These are phyloP conservation scores for Micrasema longulum DNA, from an alignment of 1,140 invertebrate species.

Conservation along the genomic window DNA sequence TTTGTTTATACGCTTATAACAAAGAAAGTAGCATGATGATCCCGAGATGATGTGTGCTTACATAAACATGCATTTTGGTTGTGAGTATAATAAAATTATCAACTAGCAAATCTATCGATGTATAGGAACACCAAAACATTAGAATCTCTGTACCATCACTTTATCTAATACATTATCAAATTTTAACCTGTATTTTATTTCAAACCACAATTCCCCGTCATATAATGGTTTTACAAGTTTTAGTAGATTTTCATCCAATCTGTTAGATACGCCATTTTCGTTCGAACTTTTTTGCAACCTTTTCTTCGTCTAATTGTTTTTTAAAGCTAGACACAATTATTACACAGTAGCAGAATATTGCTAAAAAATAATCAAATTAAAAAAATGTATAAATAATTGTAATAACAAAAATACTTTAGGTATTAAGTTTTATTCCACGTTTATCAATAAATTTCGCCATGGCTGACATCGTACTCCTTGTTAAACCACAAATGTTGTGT, in stretches of 20 bases:
- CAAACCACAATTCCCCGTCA: not conserved
- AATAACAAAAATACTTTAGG: not conserved
- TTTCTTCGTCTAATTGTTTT: not conserved
- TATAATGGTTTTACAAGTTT: not conserved
- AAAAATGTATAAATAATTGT: not conserved
- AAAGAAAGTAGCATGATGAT: conserved; percentile 7
- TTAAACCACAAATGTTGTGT: not conserved
- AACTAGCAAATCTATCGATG: conserved; percentile 50
- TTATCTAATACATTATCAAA: conserved; percentile 45
- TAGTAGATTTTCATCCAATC: too few species aligned
- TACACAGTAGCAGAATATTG: conserved; percentile 2
- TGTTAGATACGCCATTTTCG: not conserved
- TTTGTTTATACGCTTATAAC: conserved; percentile 34
- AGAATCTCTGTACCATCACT: conserved; percentile 50
- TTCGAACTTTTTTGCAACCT: not conserved
- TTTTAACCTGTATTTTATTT: conserved; percentile 45
- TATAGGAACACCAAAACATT: conserved; percentile 52
- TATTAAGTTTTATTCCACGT: not conserved
- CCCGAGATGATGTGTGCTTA: conserved; percentile 29
- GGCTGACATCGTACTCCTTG: not conserved
- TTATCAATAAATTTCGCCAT: not conserved
- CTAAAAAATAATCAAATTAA: not conserved
- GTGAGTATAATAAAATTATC: conserved; percentile 50
- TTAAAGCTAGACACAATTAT: conserved; percentile 3
- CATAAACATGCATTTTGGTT: conserved; percentile 49